Percentiles rank a stretch among this genome's conserved stretches.
Evolutionary conservation across 1,140 invertebrate species (phyloP).

Genomic region (Pissodes strobi): DNA sequence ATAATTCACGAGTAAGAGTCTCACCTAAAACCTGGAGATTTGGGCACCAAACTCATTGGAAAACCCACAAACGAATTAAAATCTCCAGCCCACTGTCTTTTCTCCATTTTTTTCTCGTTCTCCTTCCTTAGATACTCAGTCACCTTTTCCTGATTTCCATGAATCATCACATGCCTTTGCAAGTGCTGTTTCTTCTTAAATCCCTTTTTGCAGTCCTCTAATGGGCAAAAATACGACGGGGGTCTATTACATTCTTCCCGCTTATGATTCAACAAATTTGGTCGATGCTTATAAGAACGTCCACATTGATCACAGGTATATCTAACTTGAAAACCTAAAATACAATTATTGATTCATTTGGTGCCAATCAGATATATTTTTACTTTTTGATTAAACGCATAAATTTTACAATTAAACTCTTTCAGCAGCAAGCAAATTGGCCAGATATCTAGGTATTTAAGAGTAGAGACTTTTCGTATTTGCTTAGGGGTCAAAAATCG

Average conservation of each 20-base stretch:
- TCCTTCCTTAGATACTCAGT: conserved; percentile 22
- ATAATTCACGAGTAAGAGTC: neutral
- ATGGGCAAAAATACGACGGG: conserved; percentile 56
- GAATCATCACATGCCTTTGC: conserved; percentile 54
- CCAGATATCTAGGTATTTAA: too few species aligned
- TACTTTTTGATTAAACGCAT: too few species aligned
- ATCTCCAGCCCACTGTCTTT: neutral
- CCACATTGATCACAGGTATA: conserved; percentile 46
- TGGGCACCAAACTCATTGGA: neutral
- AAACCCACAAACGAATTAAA: neutral
- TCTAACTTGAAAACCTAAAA: conserved; percentile 7
- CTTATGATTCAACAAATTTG: conserved; percentile 48
- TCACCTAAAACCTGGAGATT: neutral
- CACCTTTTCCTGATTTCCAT: conserved; percentile 29
- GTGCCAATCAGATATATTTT: too few species aligned
- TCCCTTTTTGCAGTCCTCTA: conserved; percentile 66
- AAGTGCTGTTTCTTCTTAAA: conserved; percentile 65
- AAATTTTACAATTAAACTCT: too few species aligned
- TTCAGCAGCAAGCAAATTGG: too few species aligned
- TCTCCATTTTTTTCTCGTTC: conserved; percentile 13
- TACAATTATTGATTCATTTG: too few species aligned
- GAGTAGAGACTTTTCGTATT: too few species aligned
- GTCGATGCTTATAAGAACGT: conserved; percentile 47
- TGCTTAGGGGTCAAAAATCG: too few species aligned
- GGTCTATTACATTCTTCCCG: conserved; percentile 48